phyloP scores from a whole-genome alignment of 2,797 vertebrate genomes.

The Halcyon badia region DNA sequence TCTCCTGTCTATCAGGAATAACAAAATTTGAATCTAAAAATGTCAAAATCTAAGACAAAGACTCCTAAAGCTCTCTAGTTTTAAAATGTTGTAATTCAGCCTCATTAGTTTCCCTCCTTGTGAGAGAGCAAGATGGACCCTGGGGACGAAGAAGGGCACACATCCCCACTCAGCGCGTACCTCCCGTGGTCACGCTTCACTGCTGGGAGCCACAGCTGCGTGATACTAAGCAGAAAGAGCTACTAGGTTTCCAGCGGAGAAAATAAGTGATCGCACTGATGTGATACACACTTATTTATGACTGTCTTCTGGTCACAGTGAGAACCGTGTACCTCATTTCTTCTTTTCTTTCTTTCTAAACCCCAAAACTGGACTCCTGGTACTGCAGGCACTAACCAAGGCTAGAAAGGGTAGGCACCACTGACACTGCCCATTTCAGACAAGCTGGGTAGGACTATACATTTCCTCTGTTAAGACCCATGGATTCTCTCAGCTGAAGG shows the following conservation, averaged over 20 bases:
- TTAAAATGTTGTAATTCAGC: not conserved
- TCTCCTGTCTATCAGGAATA: not conserved
- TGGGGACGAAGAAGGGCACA: not conserved
- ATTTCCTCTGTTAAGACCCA: not conserved
- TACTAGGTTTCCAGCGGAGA: not conserved
- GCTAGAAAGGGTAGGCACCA: not conserved
- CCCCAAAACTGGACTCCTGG: not conserved
- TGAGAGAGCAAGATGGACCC: accelerated
- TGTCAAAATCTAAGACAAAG: not conserved
- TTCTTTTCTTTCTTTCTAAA: not conserved
- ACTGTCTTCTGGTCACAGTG: not conserved
- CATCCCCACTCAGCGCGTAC: not conserved
- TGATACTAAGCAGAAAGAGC: not conserved
- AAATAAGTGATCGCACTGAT: not conserved
- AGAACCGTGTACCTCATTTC: not conserved
- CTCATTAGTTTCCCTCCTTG: not conserved
- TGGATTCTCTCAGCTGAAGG: not conserved
- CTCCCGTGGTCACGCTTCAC: not conserved
- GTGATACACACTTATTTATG: not conserved
- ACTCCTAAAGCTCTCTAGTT: not conserved
- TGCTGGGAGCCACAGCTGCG: not conserved
- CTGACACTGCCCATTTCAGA: not conserved
- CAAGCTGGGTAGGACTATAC: not conserved
- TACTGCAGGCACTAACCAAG: accelerated
- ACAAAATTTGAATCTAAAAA: not conserved